Conservation (phyloP, 2,113 vertebrate species). For the Misgurnus mizolepis region DNA sequence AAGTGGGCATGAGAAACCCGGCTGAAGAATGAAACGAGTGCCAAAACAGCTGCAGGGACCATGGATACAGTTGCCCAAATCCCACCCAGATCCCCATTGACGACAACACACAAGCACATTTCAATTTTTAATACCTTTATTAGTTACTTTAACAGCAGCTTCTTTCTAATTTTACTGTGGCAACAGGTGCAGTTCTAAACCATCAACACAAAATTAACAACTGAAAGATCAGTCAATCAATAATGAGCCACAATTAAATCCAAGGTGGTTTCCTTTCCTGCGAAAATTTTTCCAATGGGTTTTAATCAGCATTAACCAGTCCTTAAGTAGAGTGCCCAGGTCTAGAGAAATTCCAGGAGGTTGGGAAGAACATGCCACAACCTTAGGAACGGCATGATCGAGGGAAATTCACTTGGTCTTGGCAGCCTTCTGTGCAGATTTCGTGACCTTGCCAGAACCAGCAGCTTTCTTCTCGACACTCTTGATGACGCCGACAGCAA, state of each 20-base stretch:
- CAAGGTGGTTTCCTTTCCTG: slow-evolving; percentile 76
- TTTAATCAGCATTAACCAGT: slow-evolving; percentile 86
- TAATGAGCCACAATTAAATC: slow-evolving; percentile 63
- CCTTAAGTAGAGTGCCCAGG: slow-evolving; percentile 77
- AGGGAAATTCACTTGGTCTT: slow-evolving; percentile 75
- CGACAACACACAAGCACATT: slow-evolving; percentile 28
- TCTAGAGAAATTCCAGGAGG: slow-evolving; percentile 67
- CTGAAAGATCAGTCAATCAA: slow-evolving; percentile 68
- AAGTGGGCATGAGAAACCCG: slow-evolving; percentile 5
- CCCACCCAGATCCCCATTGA: background rate
- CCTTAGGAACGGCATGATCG: slow-evolving; percentile 58
- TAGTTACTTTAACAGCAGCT: slow-evolving; percentile 76
- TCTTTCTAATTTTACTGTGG: slow-evolving; percentile 74
- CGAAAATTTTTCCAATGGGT: slow-evolving; percentile 83
- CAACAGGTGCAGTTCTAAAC: slow-evolving; percentile 72
- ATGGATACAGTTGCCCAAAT: slow-evolving; percentile 22
- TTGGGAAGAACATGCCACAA: slow-evolving; percentile 55
- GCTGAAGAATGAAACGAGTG: slow-evolving; percentile 46
- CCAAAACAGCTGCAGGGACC: slow-evolving; percentile 62
- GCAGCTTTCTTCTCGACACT: slow-evolving; percentile 69
- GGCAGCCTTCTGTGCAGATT: slow-evolving; percentile 75
- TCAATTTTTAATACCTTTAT: slow-evolving; percentile 73
- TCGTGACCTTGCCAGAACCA: slow-evolving; percentile 72
- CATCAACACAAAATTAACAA: slow-evolving; percentile 73
- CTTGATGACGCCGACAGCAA: slow-evolving; percentile 82